Percentiles rank a stretch among this genome's conserved stretches.
Conservation (phyloP, 53 echinoderm and acorn worm genomes). For the Luidia sarsii region DNA sequence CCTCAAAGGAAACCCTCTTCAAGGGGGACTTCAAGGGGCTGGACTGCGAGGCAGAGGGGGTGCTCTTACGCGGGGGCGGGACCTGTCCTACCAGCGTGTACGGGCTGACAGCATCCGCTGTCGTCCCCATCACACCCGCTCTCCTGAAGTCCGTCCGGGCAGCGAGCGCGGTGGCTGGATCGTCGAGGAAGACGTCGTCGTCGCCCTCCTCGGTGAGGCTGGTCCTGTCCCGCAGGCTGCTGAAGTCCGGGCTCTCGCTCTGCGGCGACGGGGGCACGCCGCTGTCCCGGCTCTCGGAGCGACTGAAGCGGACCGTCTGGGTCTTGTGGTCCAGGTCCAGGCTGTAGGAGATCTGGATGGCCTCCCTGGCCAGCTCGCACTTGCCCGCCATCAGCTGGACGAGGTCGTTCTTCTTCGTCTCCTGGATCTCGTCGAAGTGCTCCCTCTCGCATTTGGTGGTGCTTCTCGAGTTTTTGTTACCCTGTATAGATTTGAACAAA, state of each 20-base stretch:
- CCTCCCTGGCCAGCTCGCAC: neutral
- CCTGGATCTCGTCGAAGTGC: constrained; percentile 15
- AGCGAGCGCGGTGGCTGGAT: no score
- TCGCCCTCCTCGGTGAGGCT: neutral
- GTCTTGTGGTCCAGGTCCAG: constrained; percentile 12
- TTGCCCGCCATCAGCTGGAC: neutral
- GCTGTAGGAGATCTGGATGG: neutral
- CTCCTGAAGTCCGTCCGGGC: neutral
- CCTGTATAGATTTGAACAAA: no score
- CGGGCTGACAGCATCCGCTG: constrained; percentile 3
- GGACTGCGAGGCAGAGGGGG: neutral
- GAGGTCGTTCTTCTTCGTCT: neutral
- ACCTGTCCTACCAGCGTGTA: constrained; percentile 38
- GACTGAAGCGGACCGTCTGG: constrained; percentile 16
- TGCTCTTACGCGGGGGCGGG: neutral
- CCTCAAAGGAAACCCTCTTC: constrained; percentile 26
- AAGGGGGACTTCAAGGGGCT: constrained; percentile 16
- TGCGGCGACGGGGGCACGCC: constrained; percentile 36
- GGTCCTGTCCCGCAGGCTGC: constrained; percentile 9
- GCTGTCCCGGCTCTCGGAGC: constrained; percentile 37
- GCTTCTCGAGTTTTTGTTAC: neutral
- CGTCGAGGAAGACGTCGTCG: constrained; percentile 28
- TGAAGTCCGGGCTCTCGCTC: constrained; percentile 10
- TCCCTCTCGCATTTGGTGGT: constrained; percentile 1
- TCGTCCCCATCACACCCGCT: no score